phyloP scores from a whole-genome alignment of 2,113 vertebrate species.

The Osmerus mordax region DNA sequence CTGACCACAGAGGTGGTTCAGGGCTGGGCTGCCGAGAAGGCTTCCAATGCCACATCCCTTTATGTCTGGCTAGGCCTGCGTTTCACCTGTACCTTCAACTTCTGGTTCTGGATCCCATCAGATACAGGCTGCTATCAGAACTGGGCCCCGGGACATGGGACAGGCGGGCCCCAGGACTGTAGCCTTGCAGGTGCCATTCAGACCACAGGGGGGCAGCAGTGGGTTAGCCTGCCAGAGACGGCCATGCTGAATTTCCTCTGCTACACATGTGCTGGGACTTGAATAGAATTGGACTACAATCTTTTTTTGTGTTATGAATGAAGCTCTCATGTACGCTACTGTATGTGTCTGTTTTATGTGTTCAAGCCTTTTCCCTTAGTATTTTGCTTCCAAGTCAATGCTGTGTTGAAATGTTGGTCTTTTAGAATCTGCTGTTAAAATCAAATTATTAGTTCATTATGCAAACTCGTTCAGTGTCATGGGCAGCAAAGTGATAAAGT shows the following conservation, averaged over 20 bases:
- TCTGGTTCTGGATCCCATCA: constrained; percentile 65
- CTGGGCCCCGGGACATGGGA: constrained; percentile 55
- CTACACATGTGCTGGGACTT: constrained; percentile 21
- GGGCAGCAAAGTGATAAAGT: constrained; percentile 57
- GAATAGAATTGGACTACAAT: background rate
- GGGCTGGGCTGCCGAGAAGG: constrained; percentile 28
- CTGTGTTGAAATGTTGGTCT: too few species aligned
- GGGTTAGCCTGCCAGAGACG: constrained; percentile 53
- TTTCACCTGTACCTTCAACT: constrained; percentile 56
- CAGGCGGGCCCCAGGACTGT: constrained; percentile 33
- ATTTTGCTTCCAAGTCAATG: too few species aligned
- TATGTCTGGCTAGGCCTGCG: constrained; percentile 63
- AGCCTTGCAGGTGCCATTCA: constrained; percentile 53
- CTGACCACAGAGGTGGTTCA: constrained; percentile 47
- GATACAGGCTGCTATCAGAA: constrained; percentile 56
- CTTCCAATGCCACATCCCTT: constrained; percentile 38
- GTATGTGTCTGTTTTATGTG: background rate
- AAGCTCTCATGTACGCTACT: background rate
- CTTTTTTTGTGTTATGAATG: background rate
- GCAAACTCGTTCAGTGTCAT: constrained; percentile 56
- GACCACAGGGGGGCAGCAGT: constrained; percentile 66
- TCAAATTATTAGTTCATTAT: constrained; percentile 9
- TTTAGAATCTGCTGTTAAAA: background rate
- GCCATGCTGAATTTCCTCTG: constrained; percentile 64
- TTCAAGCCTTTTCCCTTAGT: background rate